Evolutionary conservation across 2,113 vertebrate genomes (phyloP), one percentile per base, ranked within the genome.

Genomic region (Crotalus viridis): DNA sequence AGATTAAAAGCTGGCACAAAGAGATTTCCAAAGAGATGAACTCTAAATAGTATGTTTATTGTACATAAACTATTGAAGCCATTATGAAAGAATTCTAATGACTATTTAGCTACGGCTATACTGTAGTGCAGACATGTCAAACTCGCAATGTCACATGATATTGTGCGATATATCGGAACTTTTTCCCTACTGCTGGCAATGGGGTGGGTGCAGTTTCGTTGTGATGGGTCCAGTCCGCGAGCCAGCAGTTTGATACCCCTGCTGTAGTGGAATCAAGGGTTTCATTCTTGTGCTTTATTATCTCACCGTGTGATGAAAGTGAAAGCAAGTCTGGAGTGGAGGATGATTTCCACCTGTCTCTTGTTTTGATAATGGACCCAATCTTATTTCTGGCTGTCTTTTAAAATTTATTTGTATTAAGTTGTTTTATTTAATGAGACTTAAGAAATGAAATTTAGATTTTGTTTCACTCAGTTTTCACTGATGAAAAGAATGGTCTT

Each of bases 181-280:
- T 48, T 48, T 48, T 48, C 6, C 48, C 48, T 1, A 48, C 9
- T 48, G 48, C 48, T 7, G 48, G 48, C 48, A 48, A 48, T 48
- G 48, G 48, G 48, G 7, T 48, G 7, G 48, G 48, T 1, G 48
- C 7, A 7, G 48, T 48, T 48, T 48, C 7, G 7, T 48, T 8
- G 48, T 48, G 48, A 48, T 0, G 48, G 0, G 7, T 48, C 48
- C 7, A 1, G 7, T 1, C 48, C 48, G 0, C 6, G 7, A 6
- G 6, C 7, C 7, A 1, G 6, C 1, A 48, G 48, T 48, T 48
- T 48, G 7, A 48, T 6, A 48, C 48, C 7, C 6, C 7, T 48
- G 48, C 48, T 8, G 6, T 48, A 69, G 61, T 69, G 28, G 28
- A 69, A n/a, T 69, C 28, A n/a, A 69, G 28, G 28, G 10, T 69